These are phyloP conservation scores for Solea solea DNA, from an alignment of 2,113 vertebrate genomes.

Conservation along the genomic window DNA sequence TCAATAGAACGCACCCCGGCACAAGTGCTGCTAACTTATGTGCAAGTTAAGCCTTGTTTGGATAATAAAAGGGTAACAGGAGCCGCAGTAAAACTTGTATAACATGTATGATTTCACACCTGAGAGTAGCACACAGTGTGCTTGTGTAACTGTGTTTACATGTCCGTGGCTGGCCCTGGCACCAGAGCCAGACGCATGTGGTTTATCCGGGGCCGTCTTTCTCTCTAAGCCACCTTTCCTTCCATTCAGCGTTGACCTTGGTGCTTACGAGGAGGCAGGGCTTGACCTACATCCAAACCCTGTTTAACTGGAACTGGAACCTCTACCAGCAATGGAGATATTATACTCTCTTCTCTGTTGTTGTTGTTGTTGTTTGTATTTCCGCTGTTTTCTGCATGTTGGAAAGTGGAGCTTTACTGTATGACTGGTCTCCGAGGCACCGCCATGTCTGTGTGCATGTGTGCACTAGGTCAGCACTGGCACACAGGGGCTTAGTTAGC, in stretches of 20 bases:
- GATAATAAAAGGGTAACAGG: conserved; percentile 22
- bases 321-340: conserved; percentile 58
- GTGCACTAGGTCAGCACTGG: conserved; percentile 87
- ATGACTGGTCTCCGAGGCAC: conserved; percentile 85
- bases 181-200: conserved; percentile 69
- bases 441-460: conserved; percentile 81
- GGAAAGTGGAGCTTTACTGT: conserved; percentile 60
- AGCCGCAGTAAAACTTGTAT: conserved; percentile 37
- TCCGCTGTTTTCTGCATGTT: conserved; percentile 1
- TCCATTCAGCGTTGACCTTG: conserved; percentile 78
- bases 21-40: not conserved
- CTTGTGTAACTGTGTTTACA: conserved; percentile 78
- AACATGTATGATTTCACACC: conserved; percentile 25
- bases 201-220: conserved; percentile 74
- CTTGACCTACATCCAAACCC: conserved; percentile 79
- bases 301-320: conserved; percentile 61
- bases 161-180: conserved; percentile 56
- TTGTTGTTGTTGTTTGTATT: conserved; percentile 32
- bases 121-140: conserved; percentile 37
- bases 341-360: conserved; percentile 38
- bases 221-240: conserved; percentile 79
- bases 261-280: conserved; percentile 71
- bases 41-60: conserved; percentile 15
- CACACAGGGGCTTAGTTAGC: conserved; percentile 86
- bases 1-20: not conserved